phyloP scores from a whole-genome alignment of 2,888 invertebrate species.

The Thecocarcelia acutangulata region DNA sequence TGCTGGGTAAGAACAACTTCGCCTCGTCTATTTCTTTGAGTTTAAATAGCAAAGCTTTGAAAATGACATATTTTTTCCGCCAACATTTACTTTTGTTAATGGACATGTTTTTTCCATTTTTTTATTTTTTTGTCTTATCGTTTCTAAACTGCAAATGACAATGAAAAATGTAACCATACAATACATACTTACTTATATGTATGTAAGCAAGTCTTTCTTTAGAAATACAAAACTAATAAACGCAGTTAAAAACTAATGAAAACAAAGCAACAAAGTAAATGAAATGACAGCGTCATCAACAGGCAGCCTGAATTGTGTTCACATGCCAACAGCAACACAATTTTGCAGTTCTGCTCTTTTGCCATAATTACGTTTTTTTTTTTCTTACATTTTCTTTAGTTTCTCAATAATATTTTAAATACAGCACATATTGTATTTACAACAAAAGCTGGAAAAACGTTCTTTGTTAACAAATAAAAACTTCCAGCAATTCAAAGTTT shows the following conservation, averaged over 20 bases:
- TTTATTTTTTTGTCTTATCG: not conserved
- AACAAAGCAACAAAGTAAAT: slow-evolving; percentile 30
- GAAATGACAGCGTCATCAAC: slow-evolving; percentile 31
- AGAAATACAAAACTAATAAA: slow-evolving; percentile 41
- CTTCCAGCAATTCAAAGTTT: slow-evolving; percentile 3
- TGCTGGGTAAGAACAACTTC: too few species aligned
- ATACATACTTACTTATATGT: not conserved
- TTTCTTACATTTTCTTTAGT: not conserved
- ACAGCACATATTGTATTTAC: slow-evolving; percentile 15
- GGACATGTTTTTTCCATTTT: not conserved
- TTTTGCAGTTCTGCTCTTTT: not conserved
- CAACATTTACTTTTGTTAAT: not conserved
- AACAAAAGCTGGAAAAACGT: slow-evolving; percentile 9
- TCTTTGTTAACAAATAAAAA: slow-evolving; percentile 1
- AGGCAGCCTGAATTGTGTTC: slow-evolving; percentile 9
- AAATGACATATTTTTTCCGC: not conserved
- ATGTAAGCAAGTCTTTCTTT: not conserved
- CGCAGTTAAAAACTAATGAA: slow-evolving; percentile 47
- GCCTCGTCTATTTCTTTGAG: too few species aligned
- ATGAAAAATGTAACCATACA: slow-evolving; percentile 34
- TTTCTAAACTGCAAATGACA: slow-evolving; percentile 26
- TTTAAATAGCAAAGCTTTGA: too few species aligned
- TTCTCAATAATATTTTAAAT: slow-evolving; percentile 2
- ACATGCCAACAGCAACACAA: not conserved
- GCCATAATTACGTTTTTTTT: not conserved